These are phyloP conservation scores for Malurus alboscapulatus DNA, from an alignment of 2,113 vertebrate species.

Conservation along the genomic window DNA sequence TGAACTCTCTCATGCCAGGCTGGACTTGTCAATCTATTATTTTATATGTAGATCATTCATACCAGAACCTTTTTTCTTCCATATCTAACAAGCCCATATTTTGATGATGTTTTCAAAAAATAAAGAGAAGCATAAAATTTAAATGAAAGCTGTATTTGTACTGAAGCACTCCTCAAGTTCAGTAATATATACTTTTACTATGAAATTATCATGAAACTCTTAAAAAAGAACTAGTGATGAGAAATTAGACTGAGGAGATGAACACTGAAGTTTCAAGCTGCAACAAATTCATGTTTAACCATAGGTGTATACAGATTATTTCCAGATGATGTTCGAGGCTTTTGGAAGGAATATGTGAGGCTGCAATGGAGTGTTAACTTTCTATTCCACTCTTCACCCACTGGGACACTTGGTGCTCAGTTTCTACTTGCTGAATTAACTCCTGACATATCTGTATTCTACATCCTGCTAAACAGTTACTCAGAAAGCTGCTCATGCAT, in stretches of 20 bases:
- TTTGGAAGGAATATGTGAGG: neutral
- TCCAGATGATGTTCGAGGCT: neutral
- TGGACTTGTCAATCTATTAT: neutral
- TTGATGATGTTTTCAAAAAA: neutral
- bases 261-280: neutral
- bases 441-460: neutral
- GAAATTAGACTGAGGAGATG: neutral
- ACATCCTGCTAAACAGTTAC: neutral
- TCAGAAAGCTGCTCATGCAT: neutral
- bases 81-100: neutral
- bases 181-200: neutral
- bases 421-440: neutral
- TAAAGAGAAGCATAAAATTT: neutral
- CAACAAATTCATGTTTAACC: neutral
- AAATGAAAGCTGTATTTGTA: neutral
- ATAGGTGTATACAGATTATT: neutral
- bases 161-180: neutral
- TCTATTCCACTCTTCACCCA: neutral
- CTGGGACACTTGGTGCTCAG: neutral
- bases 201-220: neutral
- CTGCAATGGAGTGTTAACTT: neutral
- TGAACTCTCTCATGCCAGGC: neutral
- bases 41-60: neutral
- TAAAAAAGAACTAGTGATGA: neutral
- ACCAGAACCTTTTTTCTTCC: neutral